Evolutionary conservation across 1,140 invertebrate genomes (phyloP).

Genomic region (Drosophila tani): DNA sequence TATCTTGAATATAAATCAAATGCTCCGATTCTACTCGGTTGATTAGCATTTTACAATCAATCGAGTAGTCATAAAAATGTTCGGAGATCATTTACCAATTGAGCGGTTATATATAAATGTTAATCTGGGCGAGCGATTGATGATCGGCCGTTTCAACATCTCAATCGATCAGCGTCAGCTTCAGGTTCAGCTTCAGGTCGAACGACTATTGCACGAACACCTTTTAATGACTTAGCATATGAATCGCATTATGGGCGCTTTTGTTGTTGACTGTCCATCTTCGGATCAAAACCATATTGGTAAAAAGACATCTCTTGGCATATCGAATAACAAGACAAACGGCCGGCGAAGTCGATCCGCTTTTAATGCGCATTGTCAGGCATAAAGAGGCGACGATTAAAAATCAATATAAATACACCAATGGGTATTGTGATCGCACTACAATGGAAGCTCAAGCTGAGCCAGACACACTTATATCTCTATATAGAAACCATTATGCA

Average conservation of each 20-base stretch:
- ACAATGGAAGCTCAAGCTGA: conserved; percentile 31
- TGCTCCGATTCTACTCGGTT: conserved; percentile 12
- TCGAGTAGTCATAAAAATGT: conserved; percentile 39
- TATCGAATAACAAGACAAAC: conserved; percentile 57
- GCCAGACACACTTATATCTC: conserved; percentile 23
- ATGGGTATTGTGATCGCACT: conserved; percentile 38
- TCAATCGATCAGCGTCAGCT: conserved; percentile 47
- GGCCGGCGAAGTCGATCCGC: conserved; percentile 29
- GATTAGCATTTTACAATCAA: conserved; percentile 49
- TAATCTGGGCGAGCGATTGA: conserved; percentile 37
- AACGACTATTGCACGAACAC: conserved; percentile 24
- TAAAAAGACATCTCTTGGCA: conserved; percentile 23
- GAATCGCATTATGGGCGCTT: conserved; percentile 50
- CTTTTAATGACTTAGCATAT: conserved; percentile 56
- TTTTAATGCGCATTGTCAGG: conserved; percentile 47
- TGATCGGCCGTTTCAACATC: conserved; percentile 44
- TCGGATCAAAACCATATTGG: conserved; percentile 22
- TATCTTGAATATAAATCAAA: conserved; percentile 25
- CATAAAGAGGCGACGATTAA: conserved; percentile 71
- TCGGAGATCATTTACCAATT: conserved; percentile 46
- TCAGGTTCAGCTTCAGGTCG: conserved; percentile 7
- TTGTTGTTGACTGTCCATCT: conserved; percentile 36
- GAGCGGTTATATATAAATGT: conserved; percentile 20
- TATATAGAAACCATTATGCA: conserved; percentile 61
- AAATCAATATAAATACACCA: conserved; percentile 76